These are phyloP conservation scores for Crepidodera aurea DNA, from an alignment of 2,888 invertebrate genomes.

Conservation along the genomic window DNA sequence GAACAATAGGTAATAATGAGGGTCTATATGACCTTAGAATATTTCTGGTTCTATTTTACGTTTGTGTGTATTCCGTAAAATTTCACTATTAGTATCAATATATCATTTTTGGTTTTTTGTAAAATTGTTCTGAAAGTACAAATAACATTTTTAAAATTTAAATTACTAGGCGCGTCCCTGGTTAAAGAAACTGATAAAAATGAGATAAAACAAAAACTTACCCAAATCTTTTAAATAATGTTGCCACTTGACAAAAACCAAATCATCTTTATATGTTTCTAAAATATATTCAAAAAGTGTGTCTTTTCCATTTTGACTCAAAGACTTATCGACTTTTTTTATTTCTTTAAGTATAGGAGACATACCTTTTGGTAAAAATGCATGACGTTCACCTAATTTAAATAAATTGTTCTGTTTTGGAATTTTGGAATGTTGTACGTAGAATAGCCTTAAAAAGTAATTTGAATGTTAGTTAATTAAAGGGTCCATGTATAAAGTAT, in stretches of 20 bases:
- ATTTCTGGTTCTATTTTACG: no score
- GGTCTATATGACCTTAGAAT: no score
- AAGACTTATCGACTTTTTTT: conserved; percentile 46
- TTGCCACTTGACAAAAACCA: conserved; percentile 57
- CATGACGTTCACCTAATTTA: conserved; percentile 61
- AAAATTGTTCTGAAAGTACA: no score
- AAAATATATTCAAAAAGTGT: conserved; percentile 54
- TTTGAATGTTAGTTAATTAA: background rate
- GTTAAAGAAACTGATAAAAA: background rate
- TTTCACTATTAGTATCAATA: no score
- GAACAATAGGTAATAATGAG: no score
- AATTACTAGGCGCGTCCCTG: no score
- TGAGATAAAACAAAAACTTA: conserved; percentile 28
- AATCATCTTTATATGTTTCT: conserved; percentile 54
- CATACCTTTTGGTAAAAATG: conserved; percentile 69
- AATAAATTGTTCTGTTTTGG: conserved; percentile 49
- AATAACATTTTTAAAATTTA: no score
- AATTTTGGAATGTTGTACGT: conserved; percentile 30
- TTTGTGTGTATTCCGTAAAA: no score
- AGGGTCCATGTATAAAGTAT: background rate
- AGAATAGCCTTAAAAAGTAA: conserved; percentile 26
- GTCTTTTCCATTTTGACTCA: conserved; percentile 55
- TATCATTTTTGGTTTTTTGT: no score
- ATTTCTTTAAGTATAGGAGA: conserved; percentile 64
- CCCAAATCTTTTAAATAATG: conserved; percentile 52